Percentiles rank a stretch among this genome's conserved stretches.
phyloP scores from a whole-genome alignment of 2,113 vertebrate genomes.

The Rhagologus leucostigma region DNA sequence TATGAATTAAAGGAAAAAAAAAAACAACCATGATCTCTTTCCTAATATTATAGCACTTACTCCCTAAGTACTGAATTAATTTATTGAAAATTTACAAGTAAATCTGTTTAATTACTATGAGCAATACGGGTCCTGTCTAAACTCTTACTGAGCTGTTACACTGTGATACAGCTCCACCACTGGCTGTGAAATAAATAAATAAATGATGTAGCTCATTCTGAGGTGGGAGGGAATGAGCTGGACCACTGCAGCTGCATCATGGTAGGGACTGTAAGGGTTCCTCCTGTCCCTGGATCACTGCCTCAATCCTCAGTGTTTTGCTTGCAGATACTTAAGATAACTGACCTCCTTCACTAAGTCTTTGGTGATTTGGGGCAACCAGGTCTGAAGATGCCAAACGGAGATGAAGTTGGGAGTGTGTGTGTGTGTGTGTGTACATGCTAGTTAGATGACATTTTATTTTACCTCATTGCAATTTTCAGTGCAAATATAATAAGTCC shows the following conservation, averaged over 20 bases:
- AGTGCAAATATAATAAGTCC: neutral
- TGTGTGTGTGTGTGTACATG: rapidly evolving
- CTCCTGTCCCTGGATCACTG: neutral
- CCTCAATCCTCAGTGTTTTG: neutral
- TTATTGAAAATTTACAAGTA: slow-evolving; percentile 35
- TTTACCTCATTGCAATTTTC: neutral
- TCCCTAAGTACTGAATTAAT: slow-evolving; percentile 13
- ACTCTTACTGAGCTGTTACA: neutral
- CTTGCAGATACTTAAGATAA: neutral
- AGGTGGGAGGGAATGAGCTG: neutral
- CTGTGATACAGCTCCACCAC: neutral
- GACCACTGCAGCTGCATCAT: neutral
- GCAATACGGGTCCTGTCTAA: neutral
- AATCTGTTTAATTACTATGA: slow-evolving; percentile 49
- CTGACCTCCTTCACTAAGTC: neutral
- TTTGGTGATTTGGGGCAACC: neutral
- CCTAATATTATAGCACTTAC: slow-evolving; percentile 14
- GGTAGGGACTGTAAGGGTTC: neutral
- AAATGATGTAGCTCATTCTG: neutral
- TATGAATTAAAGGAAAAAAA: slow-evolving; percentile 8
- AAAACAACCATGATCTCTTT: neutral
- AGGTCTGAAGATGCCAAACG: neutral
- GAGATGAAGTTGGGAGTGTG: neutral
- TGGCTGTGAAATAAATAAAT: neutral
- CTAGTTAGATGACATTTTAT: neutral